Conservation (phyloP, 2,888 invertebrate genomes). For the Glyphotaelius pellucidus region DNA sequence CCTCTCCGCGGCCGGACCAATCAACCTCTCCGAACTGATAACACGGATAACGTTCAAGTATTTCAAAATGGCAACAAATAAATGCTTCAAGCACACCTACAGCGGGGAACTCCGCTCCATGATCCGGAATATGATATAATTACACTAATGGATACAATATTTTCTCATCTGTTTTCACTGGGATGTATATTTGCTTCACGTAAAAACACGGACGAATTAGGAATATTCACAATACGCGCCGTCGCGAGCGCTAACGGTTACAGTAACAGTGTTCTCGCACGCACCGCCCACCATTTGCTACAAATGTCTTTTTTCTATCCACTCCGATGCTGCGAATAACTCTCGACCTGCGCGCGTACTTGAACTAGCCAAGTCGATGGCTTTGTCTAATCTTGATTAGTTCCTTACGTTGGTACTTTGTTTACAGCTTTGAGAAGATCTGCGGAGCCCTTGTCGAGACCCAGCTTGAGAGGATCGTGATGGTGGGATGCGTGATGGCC, state of each 20-base stretch:
- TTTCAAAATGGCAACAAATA: constrained; percentile 79
- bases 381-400: constrained; percentile 16
- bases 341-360: constrained; percentile 31
- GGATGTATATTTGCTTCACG: constrained; percentile 61
- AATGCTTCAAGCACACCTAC: constrained; percentile 78
- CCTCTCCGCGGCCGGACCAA: no score
- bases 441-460: constrained; percentile 84
- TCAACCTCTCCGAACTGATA: constrained; percentile 17
- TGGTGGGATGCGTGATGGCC: constrained; percentile 84
- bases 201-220: constrained; percentile 67
- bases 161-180: constrained; percentile 66
- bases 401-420: constrained; percentile 86
- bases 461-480: constrained; percentile 85
- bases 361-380: constrained; percentile 11
- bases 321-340: background rate
- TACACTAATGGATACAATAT: constrained; percentile 66
- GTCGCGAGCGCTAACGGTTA: constrained; percentile 11
- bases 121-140: constrained; percentile 60
- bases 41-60: constrained; percentile 44
- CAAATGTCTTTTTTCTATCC: constrained; percentile 50
- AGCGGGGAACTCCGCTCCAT: constrained; percentile 42
- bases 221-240: constrained; percentile 64
- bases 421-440: constrained; percentile 87
- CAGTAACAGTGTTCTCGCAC: background rate
- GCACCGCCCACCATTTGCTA: constrained; percentile 46